A percentile compares a stretch with the other conserved stretches of the same genome.
phyloP scores from a whole-genome alignment of 2,113 vertebrate species.

The Burhinus bistriatus region DNA sequence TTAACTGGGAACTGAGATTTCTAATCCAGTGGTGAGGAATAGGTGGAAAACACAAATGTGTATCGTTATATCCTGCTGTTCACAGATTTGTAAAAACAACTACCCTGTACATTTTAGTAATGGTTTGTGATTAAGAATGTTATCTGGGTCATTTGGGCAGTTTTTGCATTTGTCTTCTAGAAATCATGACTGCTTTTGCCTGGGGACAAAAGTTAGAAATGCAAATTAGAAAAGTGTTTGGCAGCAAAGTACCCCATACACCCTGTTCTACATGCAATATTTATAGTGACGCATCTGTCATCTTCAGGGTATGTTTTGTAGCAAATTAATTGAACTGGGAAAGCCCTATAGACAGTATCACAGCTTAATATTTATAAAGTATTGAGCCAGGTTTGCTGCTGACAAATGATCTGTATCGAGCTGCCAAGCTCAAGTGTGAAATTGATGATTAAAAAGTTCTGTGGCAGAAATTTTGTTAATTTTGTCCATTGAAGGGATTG shows the following conservation, averaged over 20 bases:
- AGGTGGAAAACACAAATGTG: neutral
- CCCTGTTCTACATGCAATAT: rapidly evolving
- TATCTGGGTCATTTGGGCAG: neutral
- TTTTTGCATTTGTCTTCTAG: neutral
- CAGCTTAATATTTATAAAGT: neutral
- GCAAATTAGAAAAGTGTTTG: neutral
- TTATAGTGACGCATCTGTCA: neutral
- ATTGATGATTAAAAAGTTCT: too few relatives aligned
- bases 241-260: neutral
- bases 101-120: neutral
- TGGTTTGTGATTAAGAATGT: neutral
- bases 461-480: neutral
- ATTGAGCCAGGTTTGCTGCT: neutral
- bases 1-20: neutral
- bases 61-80: neutral
- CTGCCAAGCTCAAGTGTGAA: neutral
- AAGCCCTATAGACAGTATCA: neutral
- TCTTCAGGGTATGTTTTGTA: neutral
- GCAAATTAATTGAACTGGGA: neutral
- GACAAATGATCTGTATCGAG: rapidly evolving
- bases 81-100: neutral
- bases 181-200: neutral
- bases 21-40: neutral
- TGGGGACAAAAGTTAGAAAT: neutral
- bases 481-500: neutral